Conservation (phyloP, 2,888 invertebrate genomes). For the Pseudococcus jackbeardsleyi region DNA sequence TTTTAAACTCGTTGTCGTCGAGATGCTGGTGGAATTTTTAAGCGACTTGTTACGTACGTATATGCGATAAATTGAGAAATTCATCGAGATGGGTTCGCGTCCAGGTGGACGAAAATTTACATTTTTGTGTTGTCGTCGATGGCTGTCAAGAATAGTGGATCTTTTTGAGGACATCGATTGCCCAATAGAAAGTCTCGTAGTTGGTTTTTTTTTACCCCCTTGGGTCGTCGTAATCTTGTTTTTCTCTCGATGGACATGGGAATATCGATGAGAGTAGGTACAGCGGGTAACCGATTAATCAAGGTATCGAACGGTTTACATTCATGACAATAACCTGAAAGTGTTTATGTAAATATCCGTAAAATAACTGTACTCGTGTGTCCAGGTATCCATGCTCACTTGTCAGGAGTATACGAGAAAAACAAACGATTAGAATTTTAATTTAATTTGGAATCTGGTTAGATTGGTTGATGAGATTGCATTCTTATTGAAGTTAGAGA, state of each 20-base stretch:
- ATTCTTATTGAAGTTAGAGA: neutral
- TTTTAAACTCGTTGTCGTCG: neutral
- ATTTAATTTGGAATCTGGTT: neutral
- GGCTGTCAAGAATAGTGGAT: neutral
- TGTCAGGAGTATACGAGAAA: constrained; percentile 7
- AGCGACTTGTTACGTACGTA: neutral
- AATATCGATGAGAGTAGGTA: constrained; percentile 16
- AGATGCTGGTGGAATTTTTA: constrained; percentile 24
- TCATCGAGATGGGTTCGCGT: neutral
- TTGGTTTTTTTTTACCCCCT: neutral
- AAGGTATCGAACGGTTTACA: constrained; percentile 50
- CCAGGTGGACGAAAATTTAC: neutral
- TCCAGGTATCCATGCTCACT: neutral
- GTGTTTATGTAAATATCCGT: constrained; percentile 59
- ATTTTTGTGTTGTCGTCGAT: neutral
- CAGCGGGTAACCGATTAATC: neutral
- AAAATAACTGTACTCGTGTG: constrained; percentile 57
- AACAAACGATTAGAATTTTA: constrained; percentile 51
- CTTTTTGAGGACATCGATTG: constrained; percentile 7
- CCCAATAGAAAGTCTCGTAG: neutral
- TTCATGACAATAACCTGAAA: constrained; percentile 60
- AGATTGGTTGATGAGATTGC: neutral
- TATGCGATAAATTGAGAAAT: neutral
- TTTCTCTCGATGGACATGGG: neutral
- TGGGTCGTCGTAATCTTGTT: neutral